Evolutionary conservation across 2,888 invertebrate genomes (phyloP).

Genomic region (Keiferia lycopersicella): DNA sequence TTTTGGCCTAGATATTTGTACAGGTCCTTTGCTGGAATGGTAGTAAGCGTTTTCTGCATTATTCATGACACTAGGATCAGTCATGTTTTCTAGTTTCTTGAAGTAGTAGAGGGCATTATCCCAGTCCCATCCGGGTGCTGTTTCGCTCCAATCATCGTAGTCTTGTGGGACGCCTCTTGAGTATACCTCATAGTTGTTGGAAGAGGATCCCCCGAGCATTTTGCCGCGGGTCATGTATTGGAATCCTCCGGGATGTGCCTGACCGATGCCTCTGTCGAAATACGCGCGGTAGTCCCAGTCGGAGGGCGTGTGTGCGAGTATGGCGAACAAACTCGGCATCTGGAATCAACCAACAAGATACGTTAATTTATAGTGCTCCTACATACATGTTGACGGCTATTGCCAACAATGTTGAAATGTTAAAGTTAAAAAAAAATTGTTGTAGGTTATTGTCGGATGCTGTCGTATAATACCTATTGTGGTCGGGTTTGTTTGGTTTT

Average conservation of each 20-base stretch:
- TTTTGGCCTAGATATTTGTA: slow-evolving; percentile 48
- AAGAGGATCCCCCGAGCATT: slow-evolving; percentile 55
- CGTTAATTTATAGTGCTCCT: too few relatives aligned
- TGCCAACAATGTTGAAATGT: too few relatives aligned
- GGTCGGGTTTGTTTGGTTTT: too few relatives aligned
- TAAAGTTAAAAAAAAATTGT: too few relatives aligned
- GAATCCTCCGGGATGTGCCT: slow-evolving; percentile 40
- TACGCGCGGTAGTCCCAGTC: slow-evolving; percentile 51
- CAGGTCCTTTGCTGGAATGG: slow-evolving; percentile 55
- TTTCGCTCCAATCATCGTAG: slow-evolving; percentile 50
- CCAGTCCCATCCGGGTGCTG: slow-evolving; percentile 59
- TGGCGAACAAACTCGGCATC: slow-evolving; percentile 52
- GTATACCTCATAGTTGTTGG: slow-evolving; percentile 54
- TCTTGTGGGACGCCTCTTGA: slow-evolving; percentile 53
- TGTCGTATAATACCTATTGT: too few relatives aligned
- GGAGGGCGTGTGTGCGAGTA: slow-evolving; percentile 46
- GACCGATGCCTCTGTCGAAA: slow-evolving; percentile 45
- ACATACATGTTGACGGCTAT: too few relatives aligned
- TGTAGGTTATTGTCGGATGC: too few relatives aligned
- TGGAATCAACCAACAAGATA: slow-evolving; percentile 37
- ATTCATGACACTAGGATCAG: slow-evolving; percentile 44
- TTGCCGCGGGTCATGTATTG: slow-evolving; percentile 49
- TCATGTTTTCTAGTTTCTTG: slow-evolving; percentile 57
- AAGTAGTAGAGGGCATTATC: slow-evolving; percentile 49
- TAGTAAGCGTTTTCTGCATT: slow-evolving; percentile 43